Evolutionary conservation across 2,113 vertebrate species (phyloP).

Genomic region (Rhea americana): DNA sequence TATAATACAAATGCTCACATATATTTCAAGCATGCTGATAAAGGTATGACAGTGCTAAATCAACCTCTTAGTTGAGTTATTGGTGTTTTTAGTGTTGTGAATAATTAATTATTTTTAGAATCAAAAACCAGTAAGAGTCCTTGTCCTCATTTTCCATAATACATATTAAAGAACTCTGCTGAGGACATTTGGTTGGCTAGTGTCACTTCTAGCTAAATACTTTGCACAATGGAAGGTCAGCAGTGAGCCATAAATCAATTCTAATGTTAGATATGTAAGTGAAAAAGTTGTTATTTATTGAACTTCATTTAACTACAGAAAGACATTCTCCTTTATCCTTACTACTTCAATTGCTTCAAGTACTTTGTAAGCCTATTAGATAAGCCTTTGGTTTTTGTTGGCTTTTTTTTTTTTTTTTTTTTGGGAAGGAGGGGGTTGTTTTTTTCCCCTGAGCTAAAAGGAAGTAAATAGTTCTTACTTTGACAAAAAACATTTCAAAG

Average conservation of each 20-base stretch:
- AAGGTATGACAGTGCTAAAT: background rate
- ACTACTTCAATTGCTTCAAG: background rate
- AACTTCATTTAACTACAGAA: background rate
- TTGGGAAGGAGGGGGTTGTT: too few relatives aligned
- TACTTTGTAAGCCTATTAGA: background rate
- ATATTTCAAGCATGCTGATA: background rate
- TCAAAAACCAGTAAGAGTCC: background rate
- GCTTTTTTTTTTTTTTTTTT: background rate
- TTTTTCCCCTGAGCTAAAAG: background rate
- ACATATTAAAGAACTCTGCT: background rate
- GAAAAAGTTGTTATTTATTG: background rate
- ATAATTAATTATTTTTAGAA: background rate
- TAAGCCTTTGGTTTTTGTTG: background rate
- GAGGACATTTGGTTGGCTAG: background rate
- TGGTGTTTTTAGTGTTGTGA: background rate
- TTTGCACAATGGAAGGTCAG: background rate
- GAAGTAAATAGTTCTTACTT: background rate
- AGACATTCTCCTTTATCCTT: background rate
- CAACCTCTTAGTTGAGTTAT: background rate
- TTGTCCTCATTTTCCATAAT: background rate
- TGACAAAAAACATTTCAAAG: background rate
- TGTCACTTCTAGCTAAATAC: background rate
- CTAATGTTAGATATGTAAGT: background rate
- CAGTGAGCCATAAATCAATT: background rate
- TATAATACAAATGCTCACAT: background rate